These are phyloP conservation scores for Scaptomyza polygonia DNA, from an alignment of 2,888 invertebrate genomes.

Conservation along the genomic window DNA sequence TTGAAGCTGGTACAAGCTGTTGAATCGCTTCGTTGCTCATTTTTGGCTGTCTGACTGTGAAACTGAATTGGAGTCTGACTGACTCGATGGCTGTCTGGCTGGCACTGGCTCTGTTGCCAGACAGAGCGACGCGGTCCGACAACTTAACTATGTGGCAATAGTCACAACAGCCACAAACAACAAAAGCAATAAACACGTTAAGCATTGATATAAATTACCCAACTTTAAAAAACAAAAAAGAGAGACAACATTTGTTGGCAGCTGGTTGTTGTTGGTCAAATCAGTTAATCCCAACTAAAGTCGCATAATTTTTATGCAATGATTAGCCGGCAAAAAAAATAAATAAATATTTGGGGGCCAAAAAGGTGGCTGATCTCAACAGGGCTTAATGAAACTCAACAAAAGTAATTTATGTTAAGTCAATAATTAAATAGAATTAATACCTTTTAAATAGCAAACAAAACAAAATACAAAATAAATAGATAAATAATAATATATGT, in stretches of 20 bases:
- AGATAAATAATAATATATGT: too few relatives aligned
- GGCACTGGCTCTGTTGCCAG: slow-evolving; percentile 35
- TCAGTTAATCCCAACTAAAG: slow-evolving; percentile 6
- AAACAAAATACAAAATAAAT: background rate
- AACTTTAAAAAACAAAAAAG: slow-evolving; percentile 16
- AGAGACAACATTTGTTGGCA: slow-evolving; percentile 16
- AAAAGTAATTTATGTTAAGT: background rate
- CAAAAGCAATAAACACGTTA: slow-evolving; percentile 13
- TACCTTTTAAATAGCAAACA: background rate
- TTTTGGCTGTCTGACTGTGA: slow-evolving; percentile 1
- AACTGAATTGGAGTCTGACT: slow-evolving; percentile 6
- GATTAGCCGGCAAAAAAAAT: background rate
- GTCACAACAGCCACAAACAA: slow-evolving; percentile 23
- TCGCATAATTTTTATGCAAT: background rate
- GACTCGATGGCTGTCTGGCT: slow-evolving; percentile 4
- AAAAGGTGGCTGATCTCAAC: background rate
- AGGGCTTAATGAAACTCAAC: background rate
- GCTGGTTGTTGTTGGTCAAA: slow-evolving; percentile 20
- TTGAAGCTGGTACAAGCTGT: slow-evolving; percentile 11
- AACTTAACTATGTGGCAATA: slow-evolving; percentile 59
- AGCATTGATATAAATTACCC: slow-evolving; percentile 52
- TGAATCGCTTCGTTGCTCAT: slow-evolving; percentile 10
- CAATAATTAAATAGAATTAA: slow-evolving; percentile 8
- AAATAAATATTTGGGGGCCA: background rate
- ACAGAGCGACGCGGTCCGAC: slow-evolving; percentile 54